Percentiles rank a stretch among this genome's conserved stretches.
phyloP scores from a whole-genome alignment of 2,113 vertebrate species.

The Brachypteracias leptosomus region DNA sequence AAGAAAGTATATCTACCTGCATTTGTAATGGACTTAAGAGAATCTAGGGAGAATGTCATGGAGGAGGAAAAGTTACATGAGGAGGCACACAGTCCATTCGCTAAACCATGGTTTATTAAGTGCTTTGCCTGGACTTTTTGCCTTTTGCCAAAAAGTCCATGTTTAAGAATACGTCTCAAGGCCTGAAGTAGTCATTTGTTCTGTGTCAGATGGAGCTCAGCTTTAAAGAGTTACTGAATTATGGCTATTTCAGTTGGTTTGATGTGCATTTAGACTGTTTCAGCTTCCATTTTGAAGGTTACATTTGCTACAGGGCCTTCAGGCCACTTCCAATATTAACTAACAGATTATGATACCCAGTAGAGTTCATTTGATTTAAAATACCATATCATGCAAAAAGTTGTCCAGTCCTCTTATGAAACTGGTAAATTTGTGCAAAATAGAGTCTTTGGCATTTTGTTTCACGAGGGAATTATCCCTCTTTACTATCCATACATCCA shows the following conservation, averaged over 20 bases:
- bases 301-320: conserved; percentile 19
- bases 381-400: not conserved
- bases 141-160: not conserved
- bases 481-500: not conserved
- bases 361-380: conserved; percentile 41
- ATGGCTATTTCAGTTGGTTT: not conserved
- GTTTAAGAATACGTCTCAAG: not conserved
- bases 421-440: not conserved
- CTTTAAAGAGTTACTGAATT: conserved; percentile 7
- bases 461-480: not conserved
- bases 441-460: not conserved
- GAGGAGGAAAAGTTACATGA: not conserved
- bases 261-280: not conserved
- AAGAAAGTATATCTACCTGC: not conserved
- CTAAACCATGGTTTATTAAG: not conserved
- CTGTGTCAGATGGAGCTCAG: not conserved
- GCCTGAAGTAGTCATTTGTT: not conserved
- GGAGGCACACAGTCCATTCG: not conserved
- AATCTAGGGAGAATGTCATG: not conserved
- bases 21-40: not conserved
- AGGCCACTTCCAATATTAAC: conserved; percentile 26
- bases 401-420: not conserved
- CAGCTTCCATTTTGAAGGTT: conserved; percentile 39
- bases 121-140: not conserved
- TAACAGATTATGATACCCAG: conserved; percentile 20